Percentiles rank a stretch among this genome's conserved stretches.
These are phyloP conservation scores for Sarcophaga rosellei DNA, from an alignment of 2,888 invertebrate species.

Conservation along the genomic window DNA sequence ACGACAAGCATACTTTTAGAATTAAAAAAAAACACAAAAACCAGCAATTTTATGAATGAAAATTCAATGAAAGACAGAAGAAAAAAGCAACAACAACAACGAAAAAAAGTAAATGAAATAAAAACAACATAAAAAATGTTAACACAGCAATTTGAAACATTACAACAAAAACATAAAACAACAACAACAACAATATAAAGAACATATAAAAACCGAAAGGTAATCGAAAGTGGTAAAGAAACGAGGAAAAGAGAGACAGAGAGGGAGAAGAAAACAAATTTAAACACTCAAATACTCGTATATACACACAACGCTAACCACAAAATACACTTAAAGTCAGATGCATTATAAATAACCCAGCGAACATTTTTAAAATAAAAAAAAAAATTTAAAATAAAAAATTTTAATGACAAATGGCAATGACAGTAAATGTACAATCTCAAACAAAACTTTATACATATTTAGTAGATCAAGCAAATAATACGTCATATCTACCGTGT, in stretches of 20 bases:
- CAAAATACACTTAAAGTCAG: constrained; percentile 31
- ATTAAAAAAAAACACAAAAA: constrained; percentile 46
- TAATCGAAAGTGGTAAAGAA: neutral
- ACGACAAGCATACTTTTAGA: constrained; percentile 51
- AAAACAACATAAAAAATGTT: constrained; percentile 62
- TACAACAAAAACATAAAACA: constrained; percentile 37
- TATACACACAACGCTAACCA: constrained; percentile 17
- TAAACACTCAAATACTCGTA: neutral
- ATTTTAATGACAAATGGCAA: too few species aligned
- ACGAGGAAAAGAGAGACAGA: neutral
- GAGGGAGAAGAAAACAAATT: neutral
- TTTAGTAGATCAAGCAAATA: too few species aligned
- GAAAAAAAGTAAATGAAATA: constrained; percentile 35
- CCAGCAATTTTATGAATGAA: constrained; percentile 70
- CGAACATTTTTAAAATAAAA: neutral
- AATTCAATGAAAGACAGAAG: constrained; percentile 56
- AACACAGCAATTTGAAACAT: constrained; percentile 69
- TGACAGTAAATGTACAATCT: too few species aligned
- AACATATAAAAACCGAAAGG: constrained; percentile 4
- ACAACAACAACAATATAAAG: constrained; percentile 18
- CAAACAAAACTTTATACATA: too few species aligned
- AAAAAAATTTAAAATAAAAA: neutral
- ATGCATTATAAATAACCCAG: constrained; percentile 27
- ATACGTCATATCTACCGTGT: too few species aligned
- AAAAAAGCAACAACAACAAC: neutral